Base-by-base conservation (phyloP, 2,888 invertebrate genomes). In the Thalpophila matura region DNA sequence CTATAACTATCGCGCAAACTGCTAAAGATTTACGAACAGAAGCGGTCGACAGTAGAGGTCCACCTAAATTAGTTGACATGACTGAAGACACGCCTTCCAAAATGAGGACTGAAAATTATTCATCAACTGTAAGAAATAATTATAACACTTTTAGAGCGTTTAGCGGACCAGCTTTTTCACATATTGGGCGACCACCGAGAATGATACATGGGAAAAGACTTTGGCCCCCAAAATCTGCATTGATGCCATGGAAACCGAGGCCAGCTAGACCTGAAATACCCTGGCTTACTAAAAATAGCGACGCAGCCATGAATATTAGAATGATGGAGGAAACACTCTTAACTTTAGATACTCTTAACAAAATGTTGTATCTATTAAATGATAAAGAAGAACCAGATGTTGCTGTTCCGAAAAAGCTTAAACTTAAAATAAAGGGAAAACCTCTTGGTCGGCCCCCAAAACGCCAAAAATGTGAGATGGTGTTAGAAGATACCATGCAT, bases 261-360 rank as follows among this genome's bases (percentile, higher is more conserved):
- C 24, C 51, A 43, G 9, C 22, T 1, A 61, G 38, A 40, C 26
- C 70, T n/a, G 20, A 53, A 27, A 47, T 75, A 42, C 64, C 78
- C 5, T 79, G 79, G 79, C 42, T 67, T n/a, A 1, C 26, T 14
- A 66, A 24, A 46, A 51, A 9, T n/a, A 9, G 10, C 6, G 43
- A 40, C 4, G 2, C 12, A 14, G 6, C 7, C 5, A 4, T 14
- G 9, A 7, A 7, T 10, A n/a, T 18, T 7, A 46, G 2, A 6
- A 40, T 45, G 20, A 3, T 10, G 6, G 67, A 58, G 1, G 85
- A 85, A 3, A 68, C 79, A 4, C 77, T 88, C 0, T 59, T 88
- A 43, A 88, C 88, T 7, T 43, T 80, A 40, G 93, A 93, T 61
- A 89, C 93, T 7, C 81, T 94, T 2, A 86, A 89, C 49, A 93